Evolutionary conservation across 2,888 invertebrate species (phyloP).

Genomic region (Apoderus coryli): DNA sequence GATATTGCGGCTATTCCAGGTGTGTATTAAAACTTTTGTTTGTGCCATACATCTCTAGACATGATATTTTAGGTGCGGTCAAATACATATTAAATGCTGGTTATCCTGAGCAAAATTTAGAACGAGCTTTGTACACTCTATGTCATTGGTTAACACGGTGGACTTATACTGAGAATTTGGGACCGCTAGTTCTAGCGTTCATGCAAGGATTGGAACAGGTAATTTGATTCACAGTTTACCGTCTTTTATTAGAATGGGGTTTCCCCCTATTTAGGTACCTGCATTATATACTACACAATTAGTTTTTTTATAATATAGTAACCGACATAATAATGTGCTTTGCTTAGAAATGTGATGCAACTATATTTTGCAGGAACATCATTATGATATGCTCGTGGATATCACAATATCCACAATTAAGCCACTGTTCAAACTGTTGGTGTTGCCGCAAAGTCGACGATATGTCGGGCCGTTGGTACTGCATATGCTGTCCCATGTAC

Average conservation of each 20-base stretch:
- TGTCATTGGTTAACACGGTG: slow-evolving; percentile 54
- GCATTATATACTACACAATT: too few relatives aligned
- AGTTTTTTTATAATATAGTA: too few relatives aligned
- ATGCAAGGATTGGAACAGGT: slow-evolving; percentile 43
- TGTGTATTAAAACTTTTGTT: slow-evolving; percentile 2
- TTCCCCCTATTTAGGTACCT: too few relatives aligned
- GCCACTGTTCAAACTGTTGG: slow-evolving; percentile 40
- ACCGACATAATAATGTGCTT: too few relatives aligned
- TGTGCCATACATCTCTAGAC: neutral
- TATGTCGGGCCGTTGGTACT: slow-evolving; percentile 47
- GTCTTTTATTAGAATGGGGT: too few relatives aligned
- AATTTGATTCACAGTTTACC: too few relatives aligned
- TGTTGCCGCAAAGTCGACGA: slow-evolving; percentile 39
- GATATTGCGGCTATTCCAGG: slow-evolving; percentile 19
- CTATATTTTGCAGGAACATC: too few relatives aligned
- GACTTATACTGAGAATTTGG: slow-evolving; percentile 46
- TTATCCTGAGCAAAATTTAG: slow-evolving; percentile 38
- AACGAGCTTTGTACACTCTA: slow-evolving; percentile 46
- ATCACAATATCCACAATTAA: slow-evolving; percentile 47
- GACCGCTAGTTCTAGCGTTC: slow-evolving; percentile 50
- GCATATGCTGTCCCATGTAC: slow-evolving; percentile 45
- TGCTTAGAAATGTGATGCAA: too few relatives aligned
- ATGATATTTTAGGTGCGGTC: slow-evolving; percentile 27
- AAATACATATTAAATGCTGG: slow-evolving; percentile 31
- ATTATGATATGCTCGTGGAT: slow-evolving; percentile 36